Base-by-base conservation (phyloP, 2,888 invertebrate genomes). In the Sisyra terminalis region DNA sequence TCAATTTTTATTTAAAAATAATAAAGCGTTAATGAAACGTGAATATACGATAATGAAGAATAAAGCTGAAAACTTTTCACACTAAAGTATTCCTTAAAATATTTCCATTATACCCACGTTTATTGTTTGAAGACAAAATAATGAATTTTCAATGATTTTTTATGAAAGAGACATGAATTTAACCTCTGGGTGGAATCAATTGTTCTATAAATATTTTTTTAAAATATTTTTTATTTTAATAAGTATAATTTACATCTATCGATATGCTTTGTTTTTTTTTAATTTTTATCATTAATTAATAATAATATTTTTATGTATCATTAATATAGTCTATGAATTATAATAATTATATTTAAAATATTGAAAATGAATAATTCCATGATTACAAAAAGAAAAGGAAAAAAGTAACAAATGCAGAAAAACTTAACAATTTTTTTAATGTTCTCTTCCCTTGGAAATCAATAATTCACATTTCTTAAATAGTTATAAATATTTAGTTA, bases 191-290 rank as follows among this genome's bases (percentile, higher is more conserved):
- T 56, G 57, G 55, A 57, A 51, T 55, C 51, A 45, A 47, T 46
- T 50, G 48, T 45, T 48, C 50, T 49, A 51, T 51, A 51, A 39
- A 52, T 51, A 52, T 53, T 49, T 51, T 55, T 57, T 56, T 50
- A 50, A 43, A 51, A 51, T 58, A 58, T 15, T 37, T 37, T 42
- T 43, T 43, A 38, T 38, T 43, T 43, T 43, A 38, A 37, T 43
- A 24, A 31, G 37, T 43, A 17, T 43, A 43, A 31, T 43, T 43
- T 43, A 43, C 43, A 43, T 31, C 43, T 43, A 43, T 57, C 59
- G 59, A 59, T 59, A 59, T 59, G 59, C 56, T 55, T 56, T 55
- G 51, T 50, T 53, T 52, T 53, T 49, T 50, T 57, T 55, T 52
- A 40, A 42, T 38, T 15, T 17, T 17, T 16, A 16, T 16, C 17